Evolutionary conservation across 2,113 vertebrate species (phyloP), one percentile per base, ranked within the genome.

Genomic region (Saguinus midas): DNA sequence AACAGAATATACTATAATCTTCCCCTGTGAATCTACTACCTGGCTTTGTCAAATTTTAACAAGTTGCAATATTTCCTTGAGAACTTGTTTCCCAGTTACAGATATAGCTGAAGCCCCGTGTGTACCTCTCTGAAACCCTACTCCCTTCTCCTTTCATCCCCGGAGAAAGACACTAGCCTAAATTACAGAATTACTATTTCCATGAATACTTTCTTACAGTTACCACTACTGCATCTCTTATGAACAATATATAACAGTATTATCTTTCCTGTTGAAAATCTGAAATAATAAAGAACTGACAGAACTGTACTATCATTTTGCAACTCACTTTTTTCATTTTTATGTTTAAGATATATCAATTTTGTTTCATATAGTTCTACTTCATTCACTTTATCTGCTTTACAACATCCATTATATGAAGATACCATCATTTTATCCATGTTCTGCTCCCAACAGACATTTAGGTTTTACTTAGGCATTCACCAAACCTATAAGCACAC

Each of bases 291-390:
- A 3, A 94, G 6, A 97, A 94, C 37, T 78, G 2, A 91, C 5
- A 94, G 11, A 97, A 94, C 45, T 83, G 2, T 20, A 61, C 17
- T 40, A 82, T 58, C 32, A 94, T 40, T 91, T 90, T 87, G 21
- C 50, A 83, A 94, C 52, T 76, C 8, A 70, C 10, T 90, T 93
- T 85, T 95, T 83, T 50, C 25, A 79, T 55, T 88, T 94, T 89
- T 91, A 55, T n/a, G 11, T 79, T 91, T 92, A 79, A 58, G 48
- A 61, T 43, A 50, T 23, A 83, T 14, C 10, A 2, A 58, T 91
- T 87, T 76, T 52, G 10, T 93, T 70, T 90, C 68, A 84, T 14
- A 55, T 4, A 94, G 32, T 72, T 88, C 64, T 64, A n/a, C 16
- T 68, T 37, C 43, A 90, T 64, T 90, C n/a, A 72, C 5, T 40